Evolutionary conservation across 2,888 invertebrate genomes (phyloP).

Genomic region (Drosophila barbarae): DNA sequence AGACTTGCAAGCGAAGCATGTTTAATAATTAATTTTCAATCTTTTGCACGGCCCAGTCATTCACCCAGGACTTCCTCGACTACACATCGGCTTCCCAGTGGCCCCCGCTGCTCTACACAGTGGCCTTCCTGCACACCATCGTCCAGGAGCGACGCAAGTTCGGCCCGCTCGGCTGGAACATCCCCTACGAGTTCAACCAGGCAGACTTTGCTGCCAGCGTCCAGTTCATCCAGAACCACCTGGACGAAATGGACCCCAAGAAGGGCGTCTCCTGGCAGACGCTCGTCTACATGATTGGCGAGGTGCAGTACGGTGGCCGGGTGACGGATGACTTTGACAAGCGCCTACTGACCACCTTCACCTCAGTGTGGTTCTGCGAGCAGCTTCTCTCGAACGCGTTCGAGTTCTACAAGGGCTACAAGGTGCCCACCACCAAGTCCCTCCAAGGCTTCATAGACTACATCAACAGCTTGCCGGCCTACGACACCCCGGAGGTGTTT

Average conservation of each 20-base stretch:
- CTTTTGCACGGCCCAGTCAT: conserved; percentile 64
- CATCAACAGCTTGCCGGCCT: conserved; percentile 90
- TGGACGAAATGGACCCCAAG: conserved; percentile 98
- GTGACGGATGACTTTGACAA: conserved; percentile 99
- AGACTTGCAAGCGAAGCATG: conserved; percentile 3
- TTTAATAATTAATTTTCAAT: conserved; percentile 37
- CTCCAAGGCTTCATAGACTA: conserved; percentile 91
- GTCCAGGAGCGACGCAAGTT: conserved; percentile 97
- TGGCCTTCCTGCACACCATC: conserved; percentile 96
- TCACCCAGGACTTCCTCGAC: conserved; percentile 91
- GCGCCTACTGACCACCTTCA: conserved; percentile 93
- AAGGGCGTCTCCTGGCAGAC: conserved; percentile 99
- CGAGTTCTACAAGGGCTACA: conserved; percentile 95
- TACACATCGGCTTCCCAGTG: conserved; percentile 94
- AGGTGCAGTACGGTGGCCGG: conserved; percentile 92
- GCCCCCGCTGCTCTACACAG: conserved; percentile 95
- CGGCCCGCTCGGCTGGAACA: conserved; percentile 97
- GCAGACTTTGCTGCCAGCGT: conserved; percentile 97
- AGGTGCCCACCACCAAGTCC: conserved; percentile 91
- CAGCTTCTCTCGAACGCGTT: conserved; percentile 91
- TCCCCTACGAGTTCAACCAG: conserved; percentile 96
- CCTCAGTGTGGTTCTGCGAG: conserved; percentile 97
- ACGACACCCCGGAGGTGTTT: conserved; percentile 96
- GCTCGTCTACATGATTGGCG: conserved; percentile 97
- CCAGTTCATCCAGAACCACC: conserved; percentile 96